phyloP scores from a whole-genome alignment of 2,113 vertebrate genomes.

The Platichthys stellatus region DNA sequence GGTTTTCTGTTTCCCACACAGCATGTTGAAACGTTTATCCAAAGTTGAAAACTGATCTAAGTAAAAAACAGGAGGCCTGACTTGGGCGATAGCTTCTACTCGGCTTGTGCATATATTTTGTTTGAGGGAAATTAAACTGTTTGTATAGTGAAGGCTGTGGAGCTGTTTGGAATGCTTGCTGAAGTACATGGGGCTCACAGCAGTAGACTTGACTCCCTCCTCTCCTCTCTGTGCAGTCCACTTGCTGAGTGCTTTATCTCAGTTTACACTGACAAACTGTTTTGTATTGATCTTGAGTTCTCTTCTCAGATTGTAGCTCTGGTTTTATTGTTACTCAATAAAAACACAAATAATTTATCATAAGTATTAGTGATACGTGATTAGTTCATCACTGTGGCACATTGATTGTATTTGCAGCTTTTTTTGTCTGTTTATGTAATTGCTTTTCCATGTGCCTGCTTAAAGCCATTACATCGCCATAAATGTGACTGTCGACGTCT shows the following conservation, averaged over 20 bases:
- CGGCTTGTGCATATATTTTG: neutral
- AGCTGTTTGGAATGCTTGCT: neutral
- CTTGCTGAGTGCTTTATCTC: slow-evolving; percentile 14
- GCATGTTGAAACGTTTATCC: neutral
- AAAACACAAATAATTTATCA: neutral
- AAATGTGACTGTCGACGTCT: too few relatives aligned
- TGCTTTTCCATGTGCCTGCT: too few relatives aligned
- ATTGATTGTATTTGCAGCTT: too few relatives aligned
- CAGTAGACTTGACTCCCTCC: neutral
- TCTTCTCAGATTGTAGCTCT: neutral
- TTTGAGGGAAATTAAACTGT: slow-evolving; percentile 15
- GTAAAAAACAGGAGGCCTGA: neutral
- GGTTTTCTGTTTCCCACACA: slow-evolving; percentile 3
- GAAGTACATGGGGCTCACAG: neutral
- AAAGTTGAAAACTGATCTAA: neutral
- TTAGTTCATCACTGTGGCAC: too few relatives aligned
- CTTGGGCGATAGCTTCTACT: neutral
- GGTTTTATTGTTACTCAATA: neutral
- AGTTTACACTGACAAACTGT: neutral
- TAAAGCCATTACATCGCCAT: too few relatives aligned
- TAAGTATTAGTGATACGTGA: neutral
- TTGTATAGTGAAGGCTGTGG: neutral
- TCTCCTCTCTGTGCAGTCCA: neutral
- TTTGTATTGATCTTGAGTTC: slow-evolving; percentile 13
- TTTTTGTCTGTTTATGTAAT: too few relatives aligned